These are phyloP conservation scores for Osmerus mordax DNA, from an alignment of 2,113 vertebrate species.

Conservation along the genomic window DNA sequence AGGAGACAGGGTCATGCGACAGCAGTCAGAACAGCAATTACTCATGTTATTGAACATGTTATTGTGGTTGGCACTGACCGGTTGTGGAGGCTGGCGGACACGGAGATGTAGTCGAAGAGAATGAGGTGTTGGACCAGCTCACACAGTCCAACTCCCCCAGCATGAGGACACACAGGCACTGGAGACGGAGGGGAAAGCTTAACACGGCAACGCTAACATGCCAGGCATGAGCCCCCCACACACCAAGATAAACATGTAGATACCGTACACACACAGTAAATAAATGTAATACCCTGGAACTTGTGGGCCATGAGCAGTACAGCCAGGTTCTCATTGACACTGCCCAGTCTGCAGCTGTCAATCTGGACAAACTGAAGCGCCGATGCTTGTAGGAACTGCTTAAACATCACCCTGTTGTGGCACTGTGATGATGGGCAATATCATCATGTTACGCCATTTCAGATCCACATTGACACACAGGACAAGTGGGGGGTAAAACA, in stretches of 20 bases:
- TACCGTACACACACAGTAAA: background rate
- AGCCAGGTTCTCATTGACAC: conserved; percentile 84
- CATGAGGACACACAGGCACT: conserved; percentile 83
- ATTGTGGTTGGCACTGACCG: conserved; percentile 47
- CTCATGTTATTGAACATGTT: background rate
- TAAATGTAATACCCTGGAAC: conserved; percentile 71
- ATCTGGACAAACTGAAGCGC: conserved; percentile 83
- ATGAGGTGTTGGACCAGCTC: conserved; percentile 80
- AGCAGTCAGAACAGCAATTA: background rate
- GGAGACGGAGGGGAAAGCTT: background rate
- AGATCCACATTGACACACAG: background rate
- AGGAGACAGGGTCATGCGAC: background rate
- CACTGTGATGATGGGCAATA: conserved; percentile 49
- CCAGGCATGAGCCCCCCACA: background rate
- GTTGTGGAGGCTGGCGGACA: conserved; percentile 70
- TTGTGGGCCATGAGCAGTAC: conserved; percentile 82
- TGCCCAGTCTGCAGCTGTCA: conserved; percentile 84
- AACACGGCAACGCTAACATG: conserved; percentile 64
- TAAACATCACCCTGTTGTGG: conserved; percentile 83
- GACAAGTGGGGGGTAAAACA: background rate
- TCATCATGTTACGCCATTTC: background rate
- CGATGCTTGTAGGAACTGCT: conserved; percentile 81
- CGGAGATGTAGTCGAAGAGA: conserved; percentile 75
- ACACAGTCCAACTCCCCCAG: conserved; percentile 80
- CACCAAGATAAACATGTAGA: no score